Evolutionary conservation across 1,140 invertebrate species (phyloP).

Genomic region (Palaemon carinicauda): DNA sequence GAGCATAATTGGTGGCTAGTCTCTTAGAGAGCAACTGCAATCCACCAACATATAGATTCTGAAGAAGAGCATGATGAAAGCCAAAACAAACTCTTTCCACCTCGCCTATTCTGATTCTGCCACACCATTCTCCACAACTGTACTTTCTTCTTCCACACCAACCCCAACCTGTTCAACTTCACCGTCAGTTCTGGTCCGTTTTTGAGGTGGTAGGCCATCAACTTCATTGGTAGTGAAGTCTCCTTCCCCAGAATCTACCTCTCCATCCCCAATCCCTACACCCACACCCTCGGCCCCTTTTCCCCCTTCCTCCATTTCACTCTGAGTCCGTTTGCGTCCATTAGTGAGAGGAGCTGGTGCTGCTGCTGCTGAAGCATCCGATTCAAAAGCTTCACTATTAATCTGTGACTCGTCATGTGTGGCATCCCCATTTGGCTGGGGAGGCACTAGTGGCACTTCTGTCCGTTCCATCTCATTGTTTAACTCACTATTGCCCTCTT

Average conservation of each 20-base stretch:
- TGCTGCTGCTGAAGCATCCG: neutral
- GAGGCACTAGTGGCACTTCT: constrained; percentile 34
- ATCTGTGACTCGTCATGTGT: constrained; percentile 33
- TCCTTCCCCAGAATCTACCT: constrained; percentile 18
- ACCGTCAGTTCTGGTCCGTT: constrained; percentile 51
- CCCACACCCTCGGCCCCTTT: constrained; percentile 22
- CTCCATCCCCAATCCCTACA: neutral
- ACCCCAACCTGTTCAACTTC: constrained; percentile 24
- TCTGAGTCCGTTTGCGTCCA: constrained; percentile 54
- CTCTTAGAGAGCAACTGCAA: no score
- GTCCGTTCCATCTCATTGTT: constrained; percentile 45
- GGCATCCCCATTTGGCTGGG: constrained; percentile 49
- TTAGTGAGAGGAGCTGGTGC: constrained; percentile 45
- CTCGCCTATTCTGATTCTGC: constrained; percentile 38
- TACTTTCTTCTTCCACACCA: constrained; percentile 15
- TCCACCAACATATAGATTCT: neutral
- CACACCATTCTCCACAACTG: constrained; percentile 44
- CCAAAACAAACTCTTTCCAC: neutral
- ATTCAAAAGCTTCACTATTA: constrained; percentile 33
- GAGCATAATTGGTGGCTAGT: neutral
- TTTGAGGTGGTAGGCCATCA: constrained; percentile 24
- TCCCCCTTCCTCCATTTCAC: constrained; percentile 47
- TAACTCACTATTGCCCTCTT: constrained; percentile 31
- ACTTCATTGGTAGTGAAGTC: constrained; percentile 3
- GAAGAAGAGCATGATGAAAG: neutral